Percentiles rank a stretch among this genome's conserved stretches.
phyloP scores from a whole-genome alignment of 2,888 invertebrate species.

The Eupsilia transversa region DNA sequence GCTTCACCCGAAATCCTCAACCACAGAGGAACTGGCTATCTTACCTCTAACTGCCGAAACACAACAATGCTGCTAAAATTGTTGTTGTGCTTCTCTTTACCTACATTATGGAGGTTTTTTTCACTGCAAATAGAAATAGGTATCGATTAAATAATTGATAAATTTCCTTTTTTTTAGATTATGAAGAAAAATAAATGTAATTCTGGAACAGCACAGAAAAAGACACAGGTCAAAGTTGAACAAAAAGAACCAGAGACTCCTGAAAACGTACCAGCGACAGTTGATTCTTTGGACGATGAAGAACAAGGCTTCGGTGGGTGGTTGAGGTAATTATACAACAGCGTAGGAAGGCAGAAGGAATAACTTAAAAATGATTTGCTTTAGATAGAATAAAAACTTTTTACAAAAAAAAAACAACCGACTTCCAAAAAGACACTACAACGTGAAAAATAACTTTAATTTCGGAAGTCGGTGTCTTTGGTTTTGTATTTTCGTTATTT shows the following conservation, averaged over 20 bases:
- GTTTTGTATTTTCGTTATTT: too few species aligned
- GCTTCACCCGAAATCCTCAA: too few species aligned
- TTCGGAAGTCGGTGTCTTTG: too few species aligned
- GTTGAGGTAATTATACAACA: constrained; percentile 77
- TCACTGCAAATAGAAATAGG: neutral
- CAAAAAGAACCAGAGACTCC: constrained; percentile 65
- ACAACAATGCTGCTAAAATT: too few species aligned
- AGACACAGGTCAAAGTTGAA: constrained; percentile 68
- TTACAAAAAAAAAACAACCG: too few species aligned
- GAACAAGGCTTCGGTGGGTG: constrained; percentile 87
- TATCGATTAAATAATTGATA: neutral
- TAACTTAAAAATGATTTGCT: neutral
- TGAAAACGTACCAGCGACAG: constrained; percentile 62
- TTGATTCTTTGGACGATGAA: constrained; percentile 82
- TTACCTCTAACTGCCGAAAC: too few species aligned
- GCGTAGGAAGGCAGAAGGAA: neutral
- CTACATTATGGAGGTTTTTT: neutral
- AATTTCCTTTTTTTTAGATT: constrained; percentile 70
- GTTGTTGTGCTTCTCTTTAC: neutral
- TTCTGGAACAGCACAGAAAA: constrained; percentile 71
- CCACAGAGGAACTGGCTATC: too few species aligned
- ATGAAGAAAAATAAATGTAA: constrained; percentile 84
- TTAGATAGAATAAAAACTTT: too few species aligned
- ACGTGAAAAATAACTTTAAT: too few species aligned
- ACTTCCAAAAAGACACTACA: too few species aligned